A percentile compares a stretch with the other conserved stretches of the same genome.
Evolutionary conservation across 2,888 invertebrate genomes (phyloP).

Genomic region (Diloba caeruleocephala): DNA sequence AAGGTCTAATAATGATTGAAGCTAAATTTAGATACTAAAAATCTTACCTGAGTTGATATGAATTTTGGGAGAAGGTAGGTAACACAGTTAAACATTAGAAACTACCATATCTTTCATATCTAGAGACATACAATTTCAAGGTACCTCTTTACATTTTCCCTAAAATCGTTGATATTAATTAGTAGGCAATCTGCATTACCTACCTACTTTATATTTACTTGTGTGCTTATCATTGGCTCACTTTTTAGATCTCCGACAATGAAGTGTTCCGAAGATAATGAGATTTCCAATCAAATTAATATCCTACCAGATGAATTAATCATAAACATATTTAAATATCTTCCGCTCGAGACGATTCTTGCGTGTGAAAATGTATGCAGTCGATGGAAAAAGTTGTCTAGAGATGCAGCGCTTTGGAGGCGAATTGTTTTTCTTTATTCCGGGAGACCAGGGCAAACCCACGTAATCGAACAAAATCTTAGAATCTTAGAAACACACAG

Average conservation of each 20-base stretch:
- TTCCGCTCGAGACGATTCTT: constrained; percentile 74
- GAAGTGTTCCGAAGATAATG: constrained; percentile 52
- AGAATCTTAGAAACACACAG: constrained; percentile 72
- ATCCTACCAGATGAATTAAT: constrained; percentile 80
- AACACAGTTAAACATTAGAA: constrained; percentile 22
- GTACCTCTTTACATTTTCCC: not conserved
- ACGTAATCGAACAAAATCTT: constrained; percentile 70
- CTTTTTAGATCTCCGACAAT: constrained; percentile 40
- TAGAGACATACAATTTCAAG: no score
- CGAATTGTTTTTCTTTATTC: constrained; percentile 73
- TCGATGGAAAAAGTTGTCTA: constrained; percentile 75
- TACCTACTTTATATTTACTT: not conserved
- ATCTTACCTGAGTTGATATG: constrained; percentile 62
- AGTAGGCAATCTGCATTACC: no score
- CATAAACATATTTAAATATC: constrained; percentile 74
- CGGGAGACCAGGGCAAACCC: constrained; percentile 75
- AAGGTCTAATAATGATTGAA: constrained; percentile 50
- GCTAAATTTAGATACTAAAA: constrained; percentile 63
- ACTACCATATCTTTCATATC: not conserved
- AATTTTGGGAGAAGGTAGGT: constrained; percentile 60
- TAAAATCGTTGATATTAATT: no score
- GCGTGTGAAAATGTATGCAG: constrained; percentile 75
- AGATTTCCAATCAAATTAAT: constrained; percentile 53
- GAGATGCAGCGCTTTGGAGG: constrained; percentile 75
- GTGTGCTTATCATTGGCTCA: constrained; percentile 1